Percentiles rank a stretch among this genome's conserved stretches.
Conservation (phyloP, 2,113 vertebrate genomes). For the Colinus virginianus region DNA sequence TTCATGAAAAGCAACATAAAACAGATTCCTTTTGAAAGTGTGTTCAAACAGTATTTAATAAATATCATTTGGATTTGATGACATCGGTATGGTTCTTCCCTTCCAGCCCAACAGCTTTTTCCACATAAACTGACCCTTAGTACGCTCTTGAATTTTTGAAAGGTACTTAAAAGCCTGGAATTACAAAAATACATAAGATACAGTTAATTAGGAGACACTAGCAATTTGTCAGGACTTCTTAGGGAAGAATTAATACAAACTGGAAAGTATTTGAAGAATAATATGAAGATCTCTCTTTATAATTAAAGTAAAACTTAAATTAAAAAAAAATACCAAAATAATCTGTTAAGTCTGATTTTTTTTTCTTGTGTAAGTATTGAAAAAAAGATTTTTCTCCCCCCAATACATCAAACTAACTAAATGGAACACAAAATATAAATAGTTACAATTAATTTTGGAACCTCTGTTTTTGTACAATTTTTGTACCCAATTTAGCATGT, state of each 20-base stretch:
- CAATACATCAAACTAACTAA: background rate
- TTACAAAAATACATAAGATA: background rate
- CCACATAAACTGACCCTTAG: background rate
- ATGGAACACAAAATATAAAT: background rate
- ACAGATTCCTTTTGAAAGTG: background rate
- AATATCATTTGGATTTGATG: background rate
- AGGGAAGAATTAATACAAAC: background rate
- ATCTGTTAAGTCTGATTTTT: background rate
- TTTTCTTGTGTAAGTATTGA: background rate
- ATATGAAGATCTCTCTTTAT: background rate
- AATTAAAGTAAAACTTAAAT: background rate
- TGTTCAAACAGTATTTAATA: background rate
- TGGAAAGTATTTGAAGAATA: background rate
- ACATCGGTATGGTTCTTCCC: background rate
- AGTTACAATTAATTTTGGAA: background rate
- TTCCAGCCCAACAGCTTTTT: accelerated
- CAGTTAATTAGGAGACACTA: background rate
- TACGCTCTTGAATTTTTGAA: background rate
- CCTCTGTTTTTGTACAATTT: background rate
- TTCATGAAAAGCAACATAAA: background rate
- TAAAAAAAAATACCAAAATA: too few species aligned
- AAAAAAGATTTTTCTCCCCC: background rate
- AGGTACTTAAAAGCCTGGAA: background rate
- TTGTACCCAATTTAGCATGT: background rate
- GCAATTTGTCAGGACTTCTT: background rate